Evolutionary conservation across 2,113 vertebrate genomes (phyloP), one percentile per base, ranked within the genome.

Genomic region (Oncorhynchus gorbuscha): DNA sequence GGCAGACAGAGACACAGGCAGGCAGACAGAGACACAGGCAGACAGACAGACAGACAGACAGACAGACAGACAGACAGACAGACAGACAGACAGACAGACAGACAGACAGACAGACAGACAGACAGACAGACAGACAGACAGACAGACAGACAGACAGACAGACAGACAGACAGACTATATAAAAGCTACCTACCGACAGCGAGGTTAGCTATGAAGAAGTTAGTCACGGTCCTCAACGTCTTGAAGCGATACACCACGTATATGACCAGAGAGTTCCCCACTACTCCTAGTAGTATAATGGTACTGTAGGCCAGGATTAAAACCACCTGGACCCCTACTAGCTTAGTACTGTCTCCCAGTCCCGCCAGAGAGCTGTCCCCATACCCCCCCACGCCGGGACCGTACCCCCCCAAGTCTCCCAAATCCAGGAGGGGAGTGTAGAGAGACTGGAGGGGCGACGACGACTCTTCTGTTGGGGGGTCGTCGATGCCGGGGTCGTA

Each of bases 121-220:
- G 30, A 70, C 39, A 71, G 20, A 6, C 7, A 71, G 2, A 24
- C 32, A 48, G 1, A 69, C 48, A 55, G 4, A 26, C 1, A 55
- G 14, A 9, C 48, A 72, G 35, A 48, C 8, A 71, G 0, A 2
- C 69, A 49, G 39, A 0, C 32, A 48, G 1, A 69, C 48, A 55
- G 4, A 26, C 1, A 55, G 14, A 9, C 48, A 72, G 35, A 48
- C 8, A 71, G 0, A 2, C 69, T n/a, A n/a, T n/a, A 49, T 8
- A 0, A 45, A 45, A 32, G 28, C 20, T 14, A 72, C 90, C 0
- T 74, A 91, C 90, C 89, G 0, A 91, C 88, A 24, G 96, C 97
- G 87, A 99, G 91, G 79, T 98, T 99, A 35, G 94, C 96, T 68
- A 99, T 99, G 85, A 99, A 99, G 85, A 96, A 98, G 90, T 99